These are phyloP conservation scores for Crossaster papposus DNA, from an alignment of 53 echinoderm and acorn worm genomes.

Conservation along the genomic window DNA sequence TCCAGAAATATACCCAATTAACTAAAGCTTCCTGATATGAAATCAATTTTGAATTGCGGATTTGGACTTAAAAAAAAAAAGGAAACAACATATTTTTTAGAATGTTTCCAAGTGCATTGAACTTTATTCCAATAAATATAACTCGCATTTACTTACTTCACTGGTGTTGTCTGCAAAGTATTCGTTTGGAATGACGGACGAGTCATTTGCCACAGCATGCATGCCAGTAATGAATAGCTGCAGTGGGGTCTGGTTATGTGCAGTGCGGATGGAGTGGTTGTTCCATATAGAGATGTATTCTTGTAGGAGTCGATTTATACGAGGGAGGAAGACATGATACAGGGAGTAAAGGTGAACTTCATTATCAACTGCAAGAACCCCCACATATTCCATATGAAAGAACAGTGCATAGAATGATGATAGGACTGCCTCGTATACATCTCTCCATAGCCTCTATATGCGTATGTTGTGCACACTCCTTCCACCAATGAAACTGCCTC, in stretches of 20 bases:
- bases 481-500: conserved; percentile 62
- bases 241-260: conserved; percentile 58
- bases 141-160: conserved; percentile 10
- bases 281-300: conserved; percentile 56
- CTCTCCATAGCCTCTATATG: conserved; percentile 63
- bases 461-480: conserved; percentile 63
- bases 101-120: too few species aligned
- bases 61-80: too few species aligned
- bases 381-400: conserved; percentile 30
- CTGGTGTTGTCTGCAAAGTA: conserved; percentile 11
- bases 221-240: conserved; percentile 54
- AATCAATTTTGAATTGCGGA: too few species aligned
- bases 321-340: conserved; percentile 57
- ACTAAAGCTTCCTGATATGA: too few species aligned
- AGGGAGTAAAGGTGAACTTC: conserved; percentile 63
- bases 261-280: conserved; percentile 61
- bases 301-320: conserved; percentile 58
- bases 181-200: conserved; percentile 23
- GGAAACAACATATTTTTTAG: too few species aligned
- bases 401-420: conserved; percentile 51
- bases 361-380: conserved; percentile 33
- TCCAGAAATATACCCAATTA: too few species aligned
- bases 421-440: conserved; percentile 41
- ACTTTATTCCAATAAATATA: not conserved
- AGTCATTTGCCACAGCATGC: conserved; percentile 24